phyloP scores from a whole-genome alignment of 35 echinoderm and acorn worm genomes.

The Acanthaster planci region DNA sequence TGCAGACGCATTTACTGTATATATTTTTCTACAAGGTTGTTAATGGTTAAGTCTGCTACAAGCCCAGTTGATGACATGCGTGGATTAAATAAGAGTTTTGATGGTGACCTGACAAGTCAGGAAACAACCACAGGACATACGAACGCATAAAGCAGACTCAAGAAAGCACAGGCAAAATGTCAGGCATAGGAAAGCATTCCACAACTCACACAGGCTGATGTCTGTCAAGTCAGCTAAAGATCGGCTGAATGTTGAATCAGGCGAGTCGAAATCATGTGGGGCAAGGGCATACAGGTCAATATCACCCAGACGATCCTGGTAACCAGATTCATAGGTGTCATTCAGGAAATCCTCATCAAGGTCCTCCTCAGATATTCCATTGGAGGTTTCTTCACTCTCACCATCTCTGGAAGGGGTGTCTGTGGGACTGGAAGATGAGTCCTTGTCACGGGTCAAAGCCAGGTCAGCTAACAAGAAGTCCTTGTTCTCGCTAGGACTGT shows the following conservation, averaged over 20 bases:
- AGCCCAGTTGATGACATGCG: background rate
- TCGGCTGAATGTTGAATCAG: conserved; percentile 78
- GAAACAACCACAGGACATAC: conserved; percentile 8
- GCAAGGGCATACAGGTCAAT: conserved; percentile 81
- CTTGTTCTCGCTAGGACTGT: conserved; percentile 44
- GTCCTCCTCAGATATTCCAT: background rate
- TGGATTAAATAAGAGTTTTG: background rate
- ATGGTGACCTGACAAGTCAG: background rate
- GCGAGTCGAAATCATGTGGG: conserved; percentile 88
- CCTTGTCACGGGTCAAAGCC: conserved; percentile 19
- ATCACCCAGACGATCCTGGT: conserved; percentile 84
- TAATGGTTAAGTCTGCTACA: conserved; percentile 26
- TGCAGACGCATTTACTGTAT: background rate
- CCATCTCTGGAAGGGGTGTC: conserved; percentile 45
- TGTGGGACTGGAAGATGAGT: conserved; percentile 41
- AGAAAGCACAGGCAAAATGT: conserved; percentile 22
- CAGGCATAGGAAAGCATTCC: conserved; percentile 13
- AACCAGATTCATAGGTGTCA: conserved; percentile 73
- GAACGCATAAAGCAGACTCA: conserved; percentile 13
- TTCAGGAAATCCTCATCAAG: conserved; percentile 65
- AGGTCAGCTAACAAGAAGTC: conserved; percentile 54
- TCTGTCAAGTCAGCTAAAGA: conserved; percentile 93
- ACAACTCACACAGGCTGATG: conserved; percentile 84
- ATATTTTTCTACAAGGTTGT: background rate
- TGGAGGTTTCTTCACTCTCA: background rate